These are phyloP conservation scores for Axinella damicornis DNA, from an alignment of 37 sponge, comb jelly and placozoan species.

Conservation along the genomic window DNA sequence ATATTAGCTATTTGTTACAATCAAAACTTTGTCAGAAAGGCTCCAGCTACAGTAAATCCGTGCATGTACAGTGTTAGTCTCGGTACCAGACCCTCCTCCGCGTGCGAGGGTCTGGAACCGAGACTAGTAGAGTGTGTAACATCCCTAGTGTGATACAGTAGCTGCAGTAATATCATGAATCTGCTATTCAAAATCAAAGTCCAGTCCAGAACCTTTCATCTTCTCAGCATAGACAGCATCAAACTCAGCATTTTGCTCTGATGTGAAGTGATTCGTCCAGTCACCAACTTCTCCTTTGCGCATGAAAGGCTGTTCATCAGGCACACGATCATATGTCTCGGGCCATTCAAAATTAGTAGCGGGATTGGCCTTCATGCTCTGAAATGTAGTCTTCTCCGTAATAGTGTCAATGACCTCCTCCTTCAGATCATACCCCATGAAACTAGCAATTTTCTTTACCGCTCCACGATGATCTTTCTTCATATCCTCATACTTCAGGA, in stretches of 20 bases:
- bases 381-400: conserved; percentile 24
- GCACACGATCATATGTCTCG: no score
- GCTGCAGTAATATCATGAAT: no score
- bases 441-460: conserved; percentile 8
- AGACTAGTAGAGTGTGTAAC: no score
- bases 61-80: no score
- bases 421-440: conserved; percentile 20
- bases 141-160: no score
- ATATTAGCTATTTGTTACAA: no score
- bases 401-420: conserved; percentile 25
- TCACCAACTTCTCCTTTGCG: conserved; percentile 57
- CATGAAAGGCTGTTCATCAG: neutral
- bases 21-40: no score
- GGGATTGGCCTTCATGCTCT: conserved; percentile 44
- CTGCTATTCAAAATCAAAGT: no score
- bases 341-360: conserved; percentile 32
- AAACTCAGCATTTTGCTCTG: conserved; percentile 28
- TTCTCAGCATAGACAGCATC: conserved; percentile 31
- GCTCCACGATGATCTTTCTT: conserved; percentile 16
- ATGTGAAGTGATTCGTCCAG: conserved; percentile 49
- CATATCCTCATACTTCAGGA: conserved; percentile 60
- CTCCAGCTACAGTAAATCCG: no score
- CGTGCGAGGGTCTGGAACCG: no score
- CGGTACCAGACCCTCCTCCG: no score
- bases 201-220: conserved; percentile 34